Evolutionary conservation across 2,888 invertebrate species (phyloP).

Genomic region (Empis livida): DNA sequence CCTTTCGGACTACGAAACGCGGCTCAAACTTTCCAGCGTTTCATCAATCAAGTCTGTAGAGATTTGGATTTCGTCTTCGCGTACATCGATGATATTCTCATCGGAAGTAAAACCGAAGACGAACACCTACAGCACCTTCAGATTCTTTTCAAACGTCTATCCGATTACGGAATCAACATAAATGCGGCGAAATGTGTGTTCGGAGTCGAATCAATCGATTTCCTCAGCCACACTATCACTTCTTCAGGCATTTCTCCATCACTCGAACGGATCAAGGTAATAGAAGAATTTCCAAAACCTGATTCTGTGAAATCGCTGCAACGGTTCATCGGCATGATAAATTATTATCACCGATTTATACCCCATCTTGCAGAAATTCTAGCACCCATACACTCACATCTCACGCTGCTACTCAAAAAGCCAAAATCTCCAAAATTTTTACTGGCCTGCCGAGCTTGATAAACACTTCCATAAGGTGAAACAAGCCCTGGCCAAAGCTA

Average conservation of each 20-base stretch:
- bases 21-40: background rate
- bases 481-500: background rate
- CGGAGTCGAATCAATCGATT: background rate
- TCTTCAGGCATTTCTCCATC: background rate
- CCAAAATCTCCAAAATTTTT: background rate
- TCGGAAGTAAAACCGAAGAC: background rate
- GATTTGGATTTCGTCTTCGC: background rate
- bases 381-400: background rate
- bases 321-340: slow-evolving; percentile 3
- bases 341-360: slow-evolving; percentile 4
- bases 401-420: background rate
- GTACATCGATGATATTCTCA: background rate
- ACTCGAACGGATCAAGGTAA: background rate
- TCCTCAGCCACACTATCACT: background rate
- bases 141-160: background rate
- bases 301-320: background rate
- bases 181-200: background rate
- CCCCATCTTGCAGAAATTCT: background rate
- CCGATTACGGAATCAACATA: background rate
- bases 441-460: background rate
- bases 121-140: background rate
- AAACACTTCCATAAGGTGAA: background rate
- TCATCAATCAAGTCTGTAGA: background rate
- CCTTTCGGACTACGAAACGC: background rate
- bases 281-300: background rate